Conservation (phyloP, 2,888 invertebrate genomes). For the Aporophyla nigra region DNA sequence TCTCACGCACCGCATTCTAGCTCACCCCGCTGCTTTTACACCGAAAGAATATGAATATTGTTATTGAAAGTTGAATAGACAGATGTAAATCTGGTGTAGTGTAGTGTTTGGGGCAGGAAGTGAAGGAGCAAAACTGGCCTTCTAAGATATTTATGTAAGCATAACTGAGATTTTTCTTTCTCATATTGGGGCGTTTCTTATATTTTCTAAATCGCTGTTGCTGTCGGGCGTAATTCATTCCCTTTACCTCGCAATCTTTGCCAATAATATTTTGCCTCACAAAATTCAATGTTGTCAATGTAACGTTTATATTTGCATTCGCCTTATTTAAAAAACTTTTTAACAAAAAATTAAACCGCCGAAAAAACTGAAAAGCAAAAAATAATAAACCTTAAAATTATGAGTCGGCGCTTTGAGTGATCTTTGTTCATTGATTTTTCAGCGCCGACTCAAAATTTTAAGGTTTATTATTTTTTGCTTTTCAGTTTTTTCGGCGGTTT, state of each 20-base stretch:
- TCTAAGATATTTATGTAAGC: constrained; percentile 17
- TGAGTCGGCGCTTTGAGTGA: too few relatives aligned
- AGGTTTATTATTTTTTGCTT: too few relatives aligned
- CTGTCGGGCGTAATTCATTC: too few relatives aligned
- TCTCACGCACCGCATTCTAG: constrained; percentile 76
- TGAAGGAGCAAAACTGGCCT: not conserved
- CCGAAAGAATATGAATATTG: constrained; percentile 53
- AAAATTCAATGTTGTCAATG: not conserved
- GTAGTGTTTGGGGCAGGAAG: not conserved
- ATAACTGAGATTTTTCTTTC: not conserved
- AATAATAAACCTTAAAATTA: too few relatives aligned
- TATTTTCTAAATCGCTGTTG: not conserved
- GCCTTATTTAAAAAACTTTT: constrained; percentile 4
- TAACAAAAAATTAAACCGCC: too few relatives aligned
- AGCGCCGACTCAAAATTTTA: too few relatives aligned
- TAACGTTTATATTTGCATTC: not conserved
- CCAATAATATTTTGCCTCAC: not conserved
- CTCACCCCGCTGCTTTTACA: constrained; percentile 58
- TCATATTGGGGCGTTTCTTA: not conserved
- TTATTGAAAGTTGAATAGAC: constrained; percentile 28
- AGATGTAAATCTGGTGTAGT: constrained; percentile 28
- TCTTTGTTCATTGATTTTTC: too few relatives aligned
- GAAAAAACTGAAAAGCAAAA: too few relatives aligned
- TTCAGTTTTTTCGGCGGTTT: too few relatives aligned
- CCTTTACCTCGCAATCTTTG: constrained; percentile 14